Percentiles rank a stretch among this genome's conserved stretches.
Evolutionary conservation across 2,888 invertebrate genomes (phyloP).

Genomic region (Mythimna loreyi): DNA sequence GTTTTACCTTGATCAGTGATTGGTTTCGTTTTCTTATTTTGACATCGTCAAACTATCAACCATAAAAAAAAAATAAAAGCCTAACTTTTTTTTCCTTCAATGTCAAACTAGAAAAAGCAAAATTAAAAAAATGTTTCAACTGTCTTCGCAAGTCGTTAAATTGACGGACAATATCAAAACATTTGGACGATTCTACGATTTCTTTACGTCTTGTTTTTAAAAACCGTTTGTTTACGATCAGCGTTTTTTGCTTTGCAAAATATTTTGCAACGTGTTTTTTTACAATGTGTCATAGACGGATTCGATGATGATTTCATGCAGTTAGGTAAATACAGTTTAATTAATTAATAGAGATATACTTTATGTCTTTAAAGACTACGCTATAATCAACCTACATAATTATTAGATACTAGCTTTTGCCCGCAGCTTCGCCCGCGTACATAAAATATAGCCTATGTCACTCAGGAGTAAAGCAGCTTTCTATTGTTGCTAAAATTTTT

Average conservation of each 20-base stretch:
- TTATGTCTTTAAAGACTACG: background rate
- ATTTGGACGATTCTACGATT: constrained; percentile 31
- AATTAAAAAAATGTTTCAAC: constrained; percentile 1
- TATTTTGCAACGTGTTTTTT: no score
- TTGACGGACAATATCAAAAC: constrained; percentile 19
- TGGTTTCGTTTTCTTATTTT: background rate
- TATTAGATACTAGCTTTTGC: no score
- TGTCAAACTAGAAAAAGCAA: background rate
- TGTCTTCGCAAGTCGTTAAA: constrained; percentile 36
- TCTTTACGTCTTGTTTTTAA: constrained; percentile 20
- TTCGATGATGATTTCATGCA: background rate
- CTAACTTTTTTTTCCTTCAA: background rate
- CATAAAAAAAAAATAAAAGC: background rate
- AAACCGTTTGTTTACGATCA: constrained; percentile 9
- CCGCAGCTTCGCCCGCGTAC: no score
- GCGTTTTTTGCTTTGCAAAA: constrained; percentile 1
- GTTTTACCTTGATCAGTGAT: no score
- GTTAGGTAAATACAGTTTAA: background rate
- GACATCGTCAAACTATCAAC: background rate
- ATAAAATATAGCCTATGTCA: no score
- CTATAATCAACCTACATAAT: no score
- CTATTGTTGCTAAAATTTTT: no score
- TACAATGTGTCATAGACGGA: background rate
- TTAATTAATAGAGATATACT: background rate
- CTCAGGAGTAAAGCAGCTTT: no score